Conservation (phyloP, 2,797 vertebrate species). For the Scyliorhinus canicula region DNA sequence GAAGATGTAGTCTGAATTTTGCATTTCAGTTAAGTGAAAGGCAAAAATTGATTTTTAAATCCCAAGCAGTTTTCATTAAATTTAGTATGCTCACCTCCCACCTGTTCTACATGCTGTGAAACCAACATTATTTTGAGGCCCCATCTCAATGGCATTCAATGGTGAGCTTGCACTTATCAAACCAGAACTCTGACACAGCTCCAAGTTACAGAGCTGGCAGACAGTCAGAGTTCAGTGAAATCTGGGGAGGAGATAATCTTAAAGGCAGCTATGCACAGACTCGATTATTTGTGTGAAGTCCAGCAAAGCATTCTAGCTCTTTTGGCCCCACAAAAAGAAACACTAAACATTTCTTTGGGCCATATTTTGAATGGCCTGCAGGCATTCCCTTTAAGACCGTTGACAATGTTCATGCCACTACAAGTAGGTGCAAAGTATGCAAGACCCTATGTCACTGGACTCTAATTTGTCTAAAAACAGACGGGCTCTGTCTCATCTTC, state of each 20-base stretch:
- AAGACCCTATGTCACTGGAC: background rate
- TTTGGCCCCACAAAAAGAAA: background rate
- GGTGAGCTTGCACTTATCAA: background rate
- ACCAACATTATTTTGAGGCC: background rate
- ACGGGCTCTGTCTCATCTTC: background rate
- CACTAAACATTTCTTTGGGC: background rate
- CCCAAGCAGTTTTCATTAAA: background rate
- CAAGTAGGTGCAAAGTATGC: background rate
- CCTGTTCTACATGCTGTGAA: background rate
- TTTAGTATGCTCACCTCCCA: background rate
- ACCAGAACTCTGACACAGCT: background rate
- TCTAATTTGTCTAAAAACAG: background rate
- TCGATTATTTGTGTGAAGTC: background rate
- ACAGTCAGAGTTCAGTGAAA: background rate
- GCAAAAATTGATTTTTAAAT: background rate
- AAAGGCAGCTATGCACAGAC: background rate
- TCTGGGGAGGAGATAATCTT: background rate
- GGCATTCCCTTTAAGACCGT: background rate
- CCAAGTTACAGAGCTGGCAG: background rate
- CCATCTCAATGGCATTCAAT: background rate
- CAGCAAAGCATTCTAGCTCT: background rate
- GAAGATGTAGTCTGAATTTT: background rate
- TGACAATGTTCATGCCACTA: background rate
- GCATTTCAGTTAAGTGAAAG: background rate
- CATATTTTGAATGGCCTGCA: background rate